phyloP scores from a whole-genome alignment of 2,888 invertebrate species.

The Drosophila fungiperda region DNA sequence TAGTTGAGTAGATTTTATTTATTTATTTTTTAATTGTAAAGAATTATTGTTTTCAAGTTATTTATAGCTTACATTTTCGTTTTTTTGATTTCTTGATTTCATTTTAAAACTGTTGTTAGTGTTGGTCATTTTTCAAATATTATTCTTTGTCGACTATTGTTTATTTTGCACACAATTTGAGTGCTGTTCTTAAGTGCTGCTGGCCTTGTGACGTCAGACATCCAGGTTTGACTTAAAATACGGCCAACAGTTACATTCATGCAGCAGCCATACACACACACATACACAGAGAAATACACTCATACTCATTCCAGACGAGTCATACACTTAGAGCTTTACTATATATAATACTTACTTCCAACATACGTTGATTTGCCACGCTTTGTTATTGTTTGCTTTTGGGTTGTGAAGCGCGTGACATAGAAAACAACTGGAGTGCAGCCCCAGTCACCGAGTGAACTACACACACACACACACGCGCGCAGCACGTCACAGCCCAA shows the following conservation, averaged over 20 bases:
- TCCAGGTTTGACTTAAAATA: constrained; percentile 26
- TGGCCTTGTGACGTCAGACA: constrained; percentile 54
- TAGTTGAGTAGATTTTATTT: neutral
- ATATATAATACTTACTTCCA: constrained; percentile 6
- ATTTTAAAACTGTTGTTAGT: neutral
- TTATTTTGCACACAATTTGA: constrained; percentile 25
- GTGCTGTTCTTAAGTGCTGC: constrained; percentile 43
- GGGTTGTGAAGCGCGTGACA: constrained; percentile 65
- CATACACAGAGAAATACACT: neutral
- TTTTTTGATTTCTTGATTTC: neutral
- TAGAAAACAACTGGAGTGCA: constrained; percentile 66
- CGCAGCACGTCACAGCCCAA: constrained; percentile 9
- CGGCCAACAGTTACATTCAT: constrained; percentile 1
- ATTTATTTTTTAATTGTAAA: neutral
- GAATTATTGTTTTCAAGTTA: neutral
- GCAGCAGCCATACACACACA: neutral
- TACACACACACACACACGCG: constrained; percentile 7
- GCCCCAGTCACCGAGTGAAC: constrained; percentile 52
- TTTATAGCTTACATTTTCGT: neutral
- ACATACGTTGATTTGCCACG: constrained; percentile 22
- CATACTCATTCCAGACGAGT: constrained; percentile 24
- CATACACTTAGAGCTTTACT: constrained; percentile 26
- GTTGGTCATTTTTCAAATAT: constrained; percentile 5
- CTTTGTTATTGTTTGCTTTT: constrained; percentile 62
- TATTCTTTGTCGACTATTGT: constrained; percentile 31